These are phyloP conservation scores for Synanceia verrucosa DNA, from an alignment of 2,797 vertebrate genomes.

Conservation along the genomic window DNA sequence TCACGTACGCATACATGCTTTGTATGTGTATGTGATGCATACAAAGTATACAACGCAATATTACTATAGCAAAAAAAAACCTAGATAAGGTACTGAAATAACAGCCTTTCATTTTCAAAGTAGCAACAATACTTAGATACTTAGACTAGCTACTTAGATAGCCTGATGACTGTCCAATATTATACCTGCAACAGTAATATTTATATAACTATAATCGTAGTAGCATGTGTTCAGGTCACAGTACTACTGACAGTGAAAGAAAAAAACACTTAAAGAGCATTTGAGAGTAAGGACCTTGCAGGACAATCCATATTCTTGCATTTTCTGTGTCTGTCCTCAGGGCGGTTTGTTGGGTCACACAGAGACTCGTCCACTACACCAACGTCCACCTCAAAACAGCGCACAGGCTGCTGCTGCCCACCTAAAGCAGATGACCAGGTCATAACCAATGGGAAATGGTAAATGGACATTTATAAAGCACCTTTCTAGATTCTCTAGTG, in stretches of 20 bases:
- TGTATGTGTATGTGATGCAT: too few species aligned
- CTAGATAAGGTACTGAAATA: not conserved
- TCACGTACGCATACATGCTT: too few species aligned
- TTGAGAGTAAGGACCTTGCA: constrained; percentile 83
- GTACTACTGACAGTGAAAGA: not conserved
- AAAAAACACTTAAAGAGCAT: not conserved
- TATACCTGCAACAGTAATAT: not conserved
- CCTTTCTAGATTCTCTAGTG: too few species aligned
- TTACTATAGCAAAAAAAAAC: not conserved
- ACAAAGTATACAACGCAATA: not conserved
- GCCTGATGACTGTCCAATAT: not conserved
- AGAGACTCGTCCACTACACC: constrained; percentile 88
- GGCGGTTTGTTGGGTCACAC: constrained; percentile 87
- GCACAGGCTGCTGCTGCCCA: constrained; percentile 85
- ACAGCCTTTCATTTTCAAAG: not conserved
- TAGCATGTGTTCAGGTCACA: not conserved
- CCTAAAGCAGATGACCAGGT: constrained; percentile 72
- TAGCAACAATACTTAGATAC: not conserved
- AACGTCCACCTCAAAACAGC: constrained; percentile 84
- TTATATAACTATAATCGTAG: not conserved
- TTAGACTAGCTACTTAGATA: not conserved
- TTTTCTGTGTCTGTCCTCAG: constrained; percentile 84
- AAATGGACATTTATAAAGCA: too few species aligned
- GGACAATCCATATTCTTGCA: constrained; percentile 93
- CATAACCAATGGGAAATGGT: too few species aligned